Conservation (phyloP, 2,797 vertebrate species). For the Molossus molossus region DNA sequence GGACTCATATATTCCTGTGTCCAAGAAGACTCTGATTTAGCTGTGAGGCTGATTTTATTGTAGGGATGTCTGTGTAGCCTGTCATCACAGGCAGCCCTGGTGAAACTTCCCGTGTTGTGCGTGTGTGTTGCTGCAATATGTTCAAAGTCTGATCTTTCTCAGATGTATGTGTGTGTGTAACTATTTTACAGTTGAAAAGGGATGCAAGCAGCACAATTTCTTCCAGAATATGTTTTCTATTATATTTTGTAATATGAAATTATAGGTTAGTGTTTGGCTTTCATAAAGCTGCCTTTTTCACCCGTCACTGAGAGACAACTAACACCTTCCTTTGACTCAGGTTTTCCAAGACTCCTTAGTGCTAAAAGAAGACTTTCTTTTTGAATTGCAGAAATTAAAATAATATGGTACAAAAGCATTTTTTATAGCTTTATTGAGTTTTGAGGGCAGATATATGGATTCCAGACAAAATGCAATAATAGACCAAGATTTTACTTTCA, state of each 20-base stretch:
- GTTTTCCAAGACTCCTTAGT: conserved; percentile 78
- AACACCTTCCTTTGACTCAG: conserved; percentile 82
- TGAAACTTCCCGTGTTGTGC: conserved; percentile 71
- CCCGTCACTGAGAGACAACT: conserved; percentile 72
- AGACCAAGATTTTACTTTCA: conserved; percentile 81
- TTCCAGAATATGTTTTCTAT: conserved; percentile 82
- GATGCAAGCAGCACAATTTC: conserved; percentile 69
- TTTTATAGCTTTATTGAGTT: conserved; percentile 83
- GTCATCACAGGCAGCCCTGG: conserved; percentile 66
- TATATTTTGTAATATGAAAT: conserved; percentile 80
- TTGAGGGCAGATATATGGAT: conserved; percentile 84
- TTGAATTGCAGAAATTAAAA: conserved; percentile 84
- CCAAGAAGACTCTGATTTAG: conserved; percentile 77
- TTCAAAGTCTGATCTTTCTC: conserved; percentile 75
- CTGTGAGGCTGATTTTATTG: conserved; percentile 75
- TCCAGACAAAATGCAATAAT: conserved; percentile 83
- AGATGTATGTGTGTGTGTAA: conserved; percentile 56
- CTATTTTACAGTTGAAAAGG: conserved; percentile 61
- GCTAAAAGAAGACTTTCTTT: conserved; percentile 81
- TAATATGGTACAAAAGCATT: conserved; percentile 78
- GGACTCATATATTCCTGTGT: conserved; percentile 39
- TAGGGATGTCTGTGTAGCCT: conserved; percentile 71
- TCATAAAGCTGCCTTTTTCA: conserved; percentile 74
- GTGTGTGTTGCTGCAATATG: conserved; percentile 70
- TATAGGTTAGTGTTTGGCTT: conserved; percentile 75